Percentiles rank a stretch among this genome's conserved stretches.
Conservation (phyloP, 2,113 vertebrate genomes). For the Triplophysa siluroides region DNA sequence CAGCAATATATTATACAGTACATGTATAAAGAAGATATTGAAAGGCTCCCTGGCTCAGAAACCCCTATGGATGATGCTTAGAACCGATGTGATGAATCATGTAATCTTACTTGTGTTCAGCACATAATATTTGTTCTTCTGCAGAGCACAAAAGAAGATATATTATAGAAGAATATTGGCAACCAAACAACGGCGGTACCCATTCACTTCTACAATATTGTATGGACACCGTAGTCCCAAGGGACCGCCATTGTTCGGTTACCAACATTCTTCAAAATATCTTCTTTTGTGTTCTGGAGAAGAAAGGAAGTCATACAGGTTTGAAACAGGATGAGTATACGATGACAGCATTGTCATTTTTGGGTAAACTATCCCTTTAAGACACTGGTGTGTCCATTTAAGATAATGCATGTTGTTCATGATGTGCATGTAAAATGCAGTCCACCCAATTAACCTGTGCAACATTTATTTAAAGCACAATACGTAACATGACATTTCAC, state of each 20-base stretch:
- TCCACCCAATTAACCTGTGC: not conserved
- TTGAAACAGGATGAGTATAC: no score
- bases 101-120: not conserved
- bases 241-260: no score
- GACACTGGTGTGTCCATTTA: not conserved
- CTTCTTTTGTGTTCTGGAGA: no score
- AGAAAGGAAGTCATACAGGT: no score
- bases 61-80: not conserved
- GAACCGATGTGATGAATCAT: constrained; percentile 18
- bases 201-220: no score
- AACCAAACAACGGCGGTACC: no score
- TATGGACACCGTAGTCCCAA: no score
- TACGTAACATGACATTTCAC: not conserved
- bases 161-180: no score
- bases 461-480: not conserved
- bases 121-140: not conserved
- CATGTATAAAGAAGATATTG: not conserved
- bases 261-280: no score
- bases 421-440: not conserved
- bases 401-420: not conserved
- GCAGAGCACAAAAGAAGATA: no score
- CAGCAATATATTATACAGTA: constrained; percentile 2
- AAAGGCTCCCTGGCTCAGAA: not conserved
- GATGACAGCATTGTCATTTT: no score
- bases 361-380: not conserved